Conservation (phyloP, 2,888 invertebrate genomes). For the Xanthorhoe designata region DNA sequence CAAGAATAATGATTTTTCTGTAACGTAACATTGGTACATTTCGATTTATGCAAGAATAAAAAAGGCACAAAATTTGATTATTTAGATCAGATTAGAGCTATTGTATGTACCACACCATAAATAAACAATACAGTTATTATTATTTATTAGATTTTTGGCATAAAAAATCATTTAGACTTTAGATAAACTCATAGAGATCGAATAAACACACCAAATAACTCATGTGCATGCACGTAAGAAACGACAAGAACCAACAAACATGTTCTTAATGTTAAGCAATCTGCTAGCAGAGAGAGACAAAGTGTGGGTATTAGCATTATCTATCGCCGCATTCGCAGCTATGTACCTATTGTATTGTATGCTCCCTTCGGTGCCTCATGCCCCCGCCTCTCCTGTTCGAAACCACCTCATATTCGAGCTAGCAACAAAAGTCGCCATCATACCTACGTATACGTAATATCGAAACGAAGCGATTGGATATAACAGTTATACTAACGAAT, state of each 20-base stretch:
- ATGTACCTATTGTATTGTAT: conserved; percentile 72
- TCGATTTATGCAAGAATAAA: too few species aligned
- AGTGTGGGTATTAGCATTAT: conserved; percentile 71
- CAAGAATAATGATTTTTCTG: too few species aligned
- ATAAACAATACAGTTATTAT: too few species aligned
- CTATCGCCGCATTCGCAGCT: conserved; percentile 69
- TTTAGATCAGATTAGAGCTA: too few species aligned
- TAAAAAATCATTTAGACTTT: not conserved
- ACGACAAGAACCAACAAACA: conserved; percentile 2
- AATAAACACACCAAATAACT: not conserved
- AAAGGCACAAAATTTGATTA: too few species aligned
- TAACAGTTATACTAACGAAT: conserved; percentile 59
- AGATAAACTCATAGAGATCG: not conserved
- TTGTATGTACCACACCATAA: too few species aligned
- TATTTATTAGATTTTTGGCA: too few species aligned
- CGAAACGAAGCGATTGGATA: conserved; percentile 63
- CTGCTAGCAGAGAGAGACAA: conserved; percentile 57
- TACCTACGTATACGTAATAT: conserved; percentile 48
- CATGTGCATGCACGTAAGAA: not conserved
- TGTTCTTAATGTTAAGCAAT: conserved; percentile 12
- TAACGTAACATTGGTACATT: too few species aligned
- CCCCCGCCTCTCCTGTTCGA: conserved; percentile 69
- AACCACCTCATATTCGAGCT: conserved; percentile 60
- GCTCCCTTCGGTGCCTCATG: conserved; percentile 75
- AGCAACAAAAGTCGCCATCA: conserved; percentile 60